A percentile compares a stretch with the other conserved stretches of the same genome.
Evolutionary conservation across 2,113 vertebrate genomes (phyloP).

Genomic region (Tyrannus savana): DNA sequence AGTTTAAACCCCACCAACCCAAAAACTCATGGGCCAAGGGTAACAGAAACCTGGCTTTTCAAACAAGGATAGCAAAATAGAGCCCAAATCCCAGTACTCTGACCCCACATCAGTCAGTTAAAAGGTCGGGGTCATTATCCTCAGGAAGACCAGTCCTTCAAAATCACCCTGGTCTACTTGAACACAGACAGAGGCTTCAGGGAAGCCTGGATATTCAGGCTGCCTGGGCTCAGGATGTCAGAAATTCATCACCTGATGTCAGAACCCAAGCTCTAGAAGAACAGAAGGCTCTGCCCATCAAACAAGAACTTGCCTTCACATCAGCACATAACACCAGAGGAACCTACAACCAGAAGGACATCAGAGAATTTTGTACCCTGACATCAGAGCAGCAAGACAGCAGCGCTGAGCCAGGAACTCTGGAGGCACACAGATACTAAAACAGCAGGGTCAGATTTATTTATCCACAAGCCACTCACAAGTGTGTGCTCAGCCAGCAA

Average conservation of each 20-base stretch:
- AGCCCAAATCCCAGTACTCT: background rate
- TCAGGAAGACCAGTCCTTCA: background rate
- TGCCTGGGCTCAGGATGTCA: background rate
- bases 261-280: background rate
- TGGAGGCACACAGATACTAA: background rate
- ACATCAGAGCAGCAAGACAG: background rate
- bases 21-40: background rate
- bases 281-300: background rate
- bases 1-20: background rate
- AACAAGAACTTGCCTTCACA: background rate
- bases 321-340: background rate
- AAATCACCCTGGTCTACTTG: background rate
- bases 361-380: background rate
- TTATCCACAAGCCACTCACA: background rate
- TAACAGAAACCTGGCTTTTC: background rate
- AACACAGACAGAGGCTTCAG: background rate
- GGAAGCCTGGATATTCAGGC: background rate
- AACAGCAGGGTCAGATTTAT: slow-evolving; percentile 5
- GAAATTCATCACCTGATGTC: background rate
- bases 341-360: background rate
- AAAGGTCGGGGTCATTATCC: background rate
- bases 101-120: background rate
- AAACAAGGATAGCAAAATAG: background rate
- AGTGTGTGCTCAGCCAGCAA: background rate
- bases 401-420: background rate